These are phyloP conservation scores for Tragelaphus imberbis DNA, from an alignment of 2,113 vertebrate species.

Conservation along the genomic window DNA sequence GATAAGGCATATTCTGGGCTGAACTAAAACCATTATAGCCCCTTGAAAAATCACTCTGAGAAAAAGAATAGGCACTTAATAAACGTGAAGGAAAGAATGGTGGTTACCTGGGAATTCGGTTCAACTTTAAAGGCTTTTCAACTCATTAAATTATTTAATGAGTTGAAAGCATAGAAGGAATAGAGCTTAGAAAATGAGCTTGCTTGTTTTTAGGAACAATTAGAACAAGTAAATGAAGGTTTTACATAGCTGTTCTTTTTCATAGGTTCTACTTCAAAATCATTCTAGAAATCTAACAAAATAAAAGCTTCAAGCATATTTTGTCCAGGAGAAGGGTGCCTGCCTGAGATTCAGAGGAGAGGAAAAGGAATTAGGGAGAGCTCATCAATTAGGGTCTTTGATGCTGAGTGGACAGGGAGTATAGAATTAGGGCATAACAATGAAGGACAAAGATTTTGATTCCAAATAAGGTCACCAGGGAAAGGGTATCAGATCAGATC, in stretches of 20 bases:
- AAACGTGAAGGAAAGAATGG: neutral
- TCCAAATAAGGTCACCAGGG: constrained; percentile 8
- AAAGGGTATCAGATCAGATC: no score
- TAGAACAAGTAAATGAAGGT: constrained; percentile 18
- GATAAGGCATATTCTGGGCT: neutral
- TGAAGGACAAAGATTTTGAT: neutral
- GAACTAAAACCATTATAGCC: constrained; percentile 1
- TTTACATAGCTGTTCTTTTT: constrained; percentile 25
- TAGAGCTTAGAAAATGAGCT: constrained; percentile 29
- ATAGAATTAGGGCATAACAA: neutral
- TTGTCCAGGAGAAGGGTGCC: neutral
- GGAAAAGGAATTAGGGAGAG: neutral
- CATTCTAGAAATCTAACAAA: constrained; percentile 6
- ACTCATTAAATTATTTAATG: constrained; percentile 49
- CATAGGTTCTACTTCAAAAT: constrained; percentile 18
- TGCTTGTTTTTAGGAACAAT: constrained; percentile 41
- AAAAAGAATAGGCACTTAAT: neutral
- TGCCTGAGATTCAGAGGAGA: neutral
- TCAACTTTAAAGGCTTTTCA: constrained; percentile 25
- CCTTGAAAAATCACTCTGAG: neutral
- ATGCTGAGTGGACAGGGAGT: neutral
- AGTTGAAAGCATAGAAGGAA: constrained; percentile 31
- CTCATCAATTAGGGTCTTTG: neutral
- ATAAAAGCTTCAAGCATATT: neutral
- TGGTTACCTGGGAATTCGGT: neutral